Base-by-base conservation (phyloP, 2,797 vertebrate species). In the Molothrus ater region DNA sequence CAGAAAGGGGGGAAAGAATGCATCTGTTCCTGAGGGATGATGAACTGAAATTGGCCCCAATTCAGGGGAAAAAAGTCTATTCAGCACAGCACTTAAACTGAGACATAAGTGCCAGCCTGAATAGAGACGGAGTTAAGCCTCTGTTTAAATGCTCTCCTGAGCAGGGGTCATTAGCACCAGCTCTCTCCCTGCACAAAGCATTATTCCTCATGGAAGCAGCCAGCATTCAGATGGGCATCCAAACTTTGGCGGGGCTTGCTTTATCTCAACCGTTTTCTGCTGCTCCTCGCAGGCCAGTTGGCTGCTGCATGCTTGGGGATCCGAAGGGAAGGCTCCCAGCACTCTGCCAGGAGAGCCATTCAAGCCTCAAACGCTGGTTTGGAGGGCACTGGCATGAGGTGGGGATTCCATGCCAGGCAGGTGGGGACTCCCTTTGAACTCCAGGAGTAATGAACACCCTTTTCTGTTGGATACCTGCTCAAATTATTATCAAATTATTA, bases 141-240 rank as follows among this genome's bases (percentile, higher is more conserved):
- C 88, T 90, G 84, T 84, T 96, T 95, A 96, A 96, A 96, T 51
- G 88, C 80, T 89, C 93, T 96, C 93, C 88, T 94, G 79, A 94
- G 91, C 79, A 68, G 79, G 88, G 86, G 78, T 95, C 91, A 94
- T 94, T 94, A 97, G 89, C 80, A 85, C 38, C 63, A 74, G 86
- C 68, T 94, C 90, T 82, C 84, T 91, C 71, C 31, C 68, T 17
- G 84, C 78, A 93, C 84, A 96, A 88, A 94, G 78, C 71, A 59
- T 93, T 89, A 96, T 89, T 95, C 93, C 92, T 91, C 83, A 80
- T 89, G 81, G 93, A 95, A 94, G 80, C 80, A 89, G 86, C 74
- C 86, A 94, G 76, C 38, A 91, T 94, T 95, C 86, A 93, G 88
- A 95, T 71, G 78, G 84, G 48, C 93, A 85, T 89, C 86, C 86